These are phyloP conservation scores for Nephila pilipes DNA, from an alignment of 1,140 invertebrate species.

Conservation along the genomic window DNA sequence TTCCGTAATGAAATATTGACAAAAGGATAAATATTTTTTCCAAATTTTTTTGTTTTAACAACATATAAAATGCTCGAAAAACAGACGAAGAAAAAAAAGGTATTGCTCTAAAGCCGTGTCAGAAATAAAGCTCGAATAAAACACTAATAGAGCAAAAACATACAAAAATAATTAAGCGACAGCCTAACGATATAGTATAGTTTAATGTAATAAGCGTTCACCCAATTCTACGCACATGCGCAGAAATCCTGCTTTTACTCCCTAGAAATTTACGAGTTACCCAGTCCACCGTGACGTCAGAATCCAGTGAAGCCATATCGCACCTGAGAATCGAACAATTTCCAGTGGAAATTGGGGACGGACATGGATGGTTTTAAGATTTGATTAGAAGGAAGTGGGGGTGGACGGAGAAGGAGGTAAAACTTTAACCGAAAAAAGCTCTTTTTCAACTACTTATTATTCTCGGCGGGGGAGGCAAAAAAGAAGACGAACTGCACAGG, in stretches of 20 bases:
- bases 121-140: no score
- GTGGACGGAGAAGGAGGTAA: not conserved
- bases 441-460: slow-evolving; percentile 38
- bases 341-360: slow-evolving; percentile 39
- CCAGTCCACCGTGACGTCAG: slow-evolving; percentile 62
- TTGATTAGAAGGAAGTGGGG: slow-evolving; percentile 35
- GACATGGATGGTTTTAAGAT: slow-evolving; percentile 42
- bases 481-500: slow-evolving; percentile 20
- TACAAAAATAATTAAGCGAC: no score
- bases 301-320: slow-evolving; percentile 27
- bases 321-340: slow-evolving; percentile 35
- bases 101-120: no score
- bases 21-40: no score
- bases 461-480: not conserved
- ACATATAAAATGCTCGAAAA: no score
- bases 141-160: no score
- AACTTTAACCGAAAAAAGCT: slow-evolving; percentile 14
- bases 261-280: not conserved
- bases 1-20: no score
- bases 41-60: no score
- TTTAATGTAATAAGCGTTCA: no score
- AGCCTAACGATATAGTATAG: no score
- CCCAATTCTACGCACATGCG: not conserved
- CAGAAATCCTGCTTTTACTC: not conserved
- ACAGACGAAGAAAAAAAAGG: no score